These are phyloP conservation scores for Ellobium chinense DNA, from an alignment of 2,888 invertebrate genomes.

Conservation along the genomic window DNA sequence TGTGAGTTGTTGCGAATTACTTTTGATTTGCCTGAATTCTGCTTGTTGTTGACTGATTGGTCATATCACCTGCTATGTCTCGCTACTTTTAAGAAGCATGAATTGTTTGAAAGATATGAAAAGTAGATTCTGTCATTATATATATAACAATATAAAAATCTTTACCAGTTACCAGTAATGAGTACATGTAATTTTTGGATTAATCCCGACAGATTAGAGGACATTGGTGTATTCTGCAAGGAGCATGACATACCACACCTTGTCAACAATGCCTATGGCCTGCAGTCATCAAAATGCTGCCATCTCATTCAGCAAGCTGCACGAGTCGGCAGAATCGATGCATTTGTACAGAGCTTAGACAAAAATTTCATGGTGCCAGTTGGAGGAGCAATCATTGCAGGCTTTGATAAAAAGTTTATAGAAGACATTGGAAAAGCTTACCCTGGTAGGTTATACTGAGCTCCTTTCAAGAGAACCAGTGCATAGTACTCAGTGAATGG, in stretches of 20 bases:
- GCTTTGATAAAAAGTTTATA: conserved; percentile 84
- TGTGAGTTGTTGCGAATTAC: too few relatives aligned
- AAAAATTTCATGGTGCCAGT: conserved; percentile 92
- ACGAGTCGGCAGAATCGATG: conserved; percentile 85
- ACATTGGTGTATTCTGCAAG: conserved; percentile 84
- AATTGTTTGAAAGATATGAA: too few relatives aligned
- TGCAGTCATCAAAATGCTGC: conserved; percentile 85
- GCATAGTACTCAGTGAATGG: too few relatives aligned
- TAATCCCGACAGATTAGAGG: conserved; percentile 72
- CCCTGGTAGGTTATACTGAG: too few relatives aligned
- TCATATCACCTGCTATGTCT: too few relatives aligned
- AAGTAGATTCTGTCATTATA: too few relatives aligned
- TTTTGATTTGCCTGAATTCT: too few relatives aligned
- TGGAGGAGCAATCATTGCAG: conserved; percentile 87
- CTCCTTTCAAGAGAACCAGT: too few relatives aligned
- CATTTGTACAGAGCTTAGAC: conserved; percentile 90
- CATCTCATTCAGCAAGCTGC: conserved; percentile 84
- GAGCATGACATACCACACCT: conserved; percentile 85
- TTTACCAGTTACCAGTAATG: too few relatives aligned
- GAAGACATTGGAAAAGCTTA: conserved; percentile 86
- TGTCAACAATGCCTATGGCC: conserved; percentile 91
- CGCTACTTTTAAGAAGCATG: too few relatives aligned
- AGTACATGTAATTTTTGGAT: neutral
- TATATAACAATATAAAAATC: too few relatives aligned
- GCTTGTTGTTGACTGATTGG: too few relatives aligned